Percentiles rank a stretch among this genome's conserved stretches.
Evolutionary conservation across 2,888 invertebrate species (phyloP).

Genomic region (Disparrhopalites patrizii): DNA sequence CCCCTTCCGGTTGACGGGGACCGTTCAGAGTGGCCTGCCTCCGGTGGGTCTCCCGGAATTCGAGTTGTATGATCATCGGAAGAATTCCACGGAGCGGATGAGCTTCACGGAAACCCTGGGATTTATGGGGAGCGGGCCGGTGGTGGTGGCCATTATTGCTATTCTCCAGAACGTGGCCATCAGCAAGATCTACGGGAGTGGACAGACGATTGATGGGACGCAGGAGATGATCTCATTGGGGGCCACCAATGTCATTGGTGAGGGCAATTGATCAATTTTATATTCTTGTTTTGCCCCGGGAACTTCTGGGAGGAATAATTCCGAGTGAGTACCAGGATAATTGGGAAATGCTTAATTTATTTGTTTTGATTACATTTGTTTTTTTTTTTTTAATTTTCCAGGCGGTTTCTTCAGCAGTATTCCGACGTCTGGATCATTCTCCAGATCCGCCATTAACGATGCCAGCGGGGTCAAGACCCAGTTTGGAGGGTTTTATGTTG

Average conservation of each 20-base stretch:
- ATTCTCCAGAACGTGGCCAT: conserved; percentile 92
- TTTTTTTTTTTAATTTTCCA: conserved; percentile 60
- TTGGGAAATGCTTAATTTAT: too few species aligned
- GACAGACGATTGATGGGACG: conserved; percentile 71
- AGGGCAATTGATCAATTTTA: neutral
- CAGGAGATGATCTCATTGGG: conserved; percentile 89
- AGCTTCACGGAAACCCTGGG: conserved; percentile 32
- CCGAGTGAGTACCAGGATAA: too few species aligned
- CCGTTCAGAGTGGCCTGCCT: conserved; percentile 62
- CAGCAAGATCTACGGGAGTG: conserved; percentile 84
- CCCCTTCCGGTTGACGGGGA: conserved; percentile 65
- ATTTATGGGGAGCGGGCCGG: conserved; percentile 70
- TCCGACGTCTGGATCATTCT: conserved; percentile 84
- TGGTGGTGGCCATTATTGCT: conserved; percentile 82
- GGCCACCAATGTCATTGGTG: conserved; percentile 69
- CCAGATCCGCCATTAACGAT: conserved; percentile 82
- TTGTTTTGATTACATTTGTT: too few species aligned
- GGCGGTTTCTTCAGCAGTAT: conserved; percentile 81
- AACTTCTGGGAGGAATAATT: neutral
- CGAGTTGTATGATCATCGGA: conserved; percentile 54
- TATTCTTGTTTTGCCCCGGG: neutral
- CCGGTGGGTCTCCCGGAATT: conserved; percentile 67
- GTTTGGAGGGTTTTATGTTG: conserved; percentile 72
- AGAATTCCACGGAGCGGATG: conserved; percentile 19
- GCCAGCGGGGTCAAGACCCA: conserved; percentile 84